Conservation (phyloP, 30 jellyfish, hydroid and myxozoan species). For the Hydractinia echinata region DNA sequence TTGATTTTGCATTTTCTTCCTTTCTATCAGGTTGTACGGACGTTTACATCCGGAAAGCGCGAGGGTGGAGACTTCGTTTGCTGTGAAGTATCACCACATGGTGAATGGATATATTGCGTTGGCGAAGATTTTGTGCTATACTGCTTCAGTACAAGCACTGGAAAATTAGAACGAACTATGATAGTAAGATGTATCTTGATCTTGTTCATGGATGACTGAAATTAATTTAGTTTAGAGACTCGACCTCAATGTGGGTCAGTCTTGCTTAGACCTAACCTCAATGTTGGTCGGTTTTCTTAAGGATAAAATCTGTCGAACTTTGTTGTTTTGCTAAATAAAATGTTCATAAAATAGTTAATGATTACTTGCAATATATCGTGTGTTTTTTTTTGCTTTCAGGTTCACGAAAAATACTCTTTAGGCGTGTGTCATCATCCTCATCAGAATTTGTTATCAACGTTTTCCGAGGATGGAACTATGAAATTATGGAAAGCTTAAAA, state of each 20-base stretch:
- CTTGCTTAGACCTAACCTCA: not conserved
- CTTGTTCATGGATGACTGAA: no score
- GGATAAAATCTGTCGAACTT: no score
- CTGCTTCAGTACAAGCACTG: slow-evolving; percentile 85
- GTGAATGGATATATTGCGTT: slow-evolving; percentile 96
- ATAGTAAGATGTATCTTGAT: slow-evolving; percentile 36
- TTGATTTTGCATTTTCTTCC: not conserved
- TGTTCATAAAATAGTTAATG: no score
- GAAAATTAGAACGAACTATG: slow-evolving; percentile 91
- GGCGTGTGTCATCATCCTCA: slow-evolving; percentile 94
- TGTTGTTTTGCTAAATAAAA: no score
- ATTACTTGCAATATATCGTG: no score
- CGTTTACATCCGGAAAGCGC: slow-evolving; percentile 92
- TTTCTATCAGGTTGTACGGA: slow-evolving; percentile 68
- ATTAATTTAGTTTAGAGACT: no score
- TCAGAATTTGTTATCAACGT: slow-evolving; percentile 77
- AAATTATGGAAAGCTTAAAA: slow-evolving; percentile 74
- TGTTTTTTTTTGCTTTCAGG: slow-evolving; percentile 27
- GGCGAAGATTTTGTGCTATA: slow-evolving; percentile 94
- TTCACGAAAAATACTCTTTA: slow-evolving; percentile 77
- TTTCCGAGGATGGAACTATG: slow-evolving; percentile 90
- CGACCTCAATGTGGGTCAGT: not conserved
- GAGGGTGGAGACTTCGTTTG: slow-evolving; percentile 95
- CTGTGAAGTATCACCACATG: slow-evolving; percentile 81
- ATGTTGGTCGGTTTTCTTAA: no score